Percentiles rank a stretch among this genome's conserved stretches.
These are phyloP conservation scores for Theristicus caerulescens DNA, from an alignment of 2,113 vertebrate genomes.

Conservation along the genomic window DNA sequence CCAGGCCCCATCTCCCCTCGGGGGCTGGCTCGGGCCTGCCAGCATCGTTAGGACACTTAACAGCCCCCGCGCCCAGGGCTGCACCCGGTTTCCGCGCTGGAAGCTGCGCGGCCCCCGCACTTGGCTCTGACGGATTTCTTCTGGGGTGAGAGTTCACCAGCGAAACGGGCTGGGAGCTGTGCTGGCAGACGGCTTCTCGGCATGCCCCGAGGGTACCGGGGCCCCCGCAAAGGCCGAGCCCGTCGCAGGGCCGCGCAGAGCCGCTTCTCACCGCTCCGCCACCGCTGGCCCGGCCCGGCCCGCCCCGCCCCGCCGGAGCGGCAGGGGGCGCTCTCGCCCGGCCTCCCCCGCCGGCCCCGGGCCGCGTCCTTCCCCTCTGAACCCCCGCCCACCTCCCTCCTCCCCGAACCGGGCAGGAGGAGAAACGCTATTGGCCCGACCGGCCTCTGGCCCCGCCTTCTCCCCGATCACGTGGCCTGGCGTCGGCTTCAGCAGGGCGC, in stretches of 20 bases:
- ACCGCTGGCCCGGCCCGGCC: accelerated
- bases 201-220: accelerated
- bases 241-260: accelerated
- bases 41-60: accelerated
- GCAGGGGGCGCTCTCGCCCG: not conserved
- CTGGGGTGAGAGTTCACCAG: not conserved
- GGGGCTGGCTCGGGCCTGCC: no score
- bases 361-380: not conserved
- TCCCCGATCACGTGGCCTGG: accelerated
- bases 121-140: not conserved
- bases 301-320: accelerated
- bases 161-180: accelerated
- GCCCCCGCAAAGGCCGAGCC: no score
- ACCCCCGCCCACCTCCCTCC: not conserved
- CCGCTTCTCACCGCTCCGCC: accelerated
- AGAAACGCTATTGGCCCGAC: not conserved
- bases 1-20: not conserved
- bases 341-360: not conserved
- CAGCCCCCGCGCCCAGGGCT: no score
- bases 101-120: accelerated
- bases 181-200: accelerated
- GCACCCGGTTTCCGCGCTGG: accelerated
- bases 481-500: not conserved
- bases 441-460: not conserved
- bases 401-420: not conserved